These are phyloP conservation scores for Phalloptychus januarius DNA, from an alignment of 2,797 vertebrate genomes.

Conservation along the genomic window DNA sequence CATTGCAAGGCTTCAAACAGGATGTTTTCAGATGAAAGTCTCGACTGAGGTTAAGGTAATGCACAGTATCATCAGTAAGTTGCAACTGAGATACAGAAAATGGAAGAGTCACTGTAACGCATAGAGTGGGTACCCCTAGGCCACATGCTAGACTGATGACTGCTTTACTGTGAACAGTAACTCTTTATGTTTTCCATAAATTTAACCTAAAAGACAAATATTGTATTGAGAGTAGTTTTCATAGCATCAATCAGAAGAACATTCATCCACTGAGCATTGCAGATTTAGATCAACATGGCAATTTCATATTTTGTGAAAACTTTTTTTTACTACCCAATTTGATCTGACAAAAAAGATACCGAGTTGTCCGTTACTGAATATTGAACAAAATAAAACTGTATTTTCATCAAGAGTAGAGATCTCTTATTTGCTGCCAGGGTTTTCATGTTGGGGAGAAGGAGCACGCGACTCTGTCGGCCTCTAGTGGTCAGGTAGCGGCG, in stretches of 20 bases:
- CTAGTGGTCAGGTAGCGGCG: neutral
- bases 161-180: too few relatives aligned
- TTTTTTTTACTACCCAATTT: neutral
- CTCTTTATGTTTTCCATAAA: neutral
- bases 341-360: neutral
- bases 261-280: neutral
- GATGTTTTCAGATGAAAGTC: too few relatives aligned
- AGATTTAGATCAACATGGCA: neutral
- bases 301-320: neutral
- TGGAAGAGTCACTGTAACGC: too few relatives aligned
- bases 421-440: neutral
- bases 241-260: neutral
- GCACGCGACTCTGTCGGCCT: constrained; percentile 13
- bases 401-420: neutral
- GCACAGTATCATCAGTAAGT: too few relatives aligned
- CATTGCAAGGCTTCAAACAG: too few relatives aligned
- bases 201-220: neutral
- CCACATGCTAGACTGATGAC: too few relatives aligned
- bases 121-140: too few relatives aligned
- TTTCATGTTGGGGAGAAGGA: neutral
- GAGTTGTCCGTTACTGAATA: neutral
- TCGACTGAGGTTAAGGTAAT: too few relatives aligned
- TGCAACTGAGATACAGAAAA: too few relatives aligned
- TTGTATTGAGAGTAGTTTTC: neutral
- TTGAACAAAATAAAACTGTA: neutral